phyloP scores from a whole-genome alignment of 2,888 invertebrate genomes.

The Neuroscelio doddi region DNA sequence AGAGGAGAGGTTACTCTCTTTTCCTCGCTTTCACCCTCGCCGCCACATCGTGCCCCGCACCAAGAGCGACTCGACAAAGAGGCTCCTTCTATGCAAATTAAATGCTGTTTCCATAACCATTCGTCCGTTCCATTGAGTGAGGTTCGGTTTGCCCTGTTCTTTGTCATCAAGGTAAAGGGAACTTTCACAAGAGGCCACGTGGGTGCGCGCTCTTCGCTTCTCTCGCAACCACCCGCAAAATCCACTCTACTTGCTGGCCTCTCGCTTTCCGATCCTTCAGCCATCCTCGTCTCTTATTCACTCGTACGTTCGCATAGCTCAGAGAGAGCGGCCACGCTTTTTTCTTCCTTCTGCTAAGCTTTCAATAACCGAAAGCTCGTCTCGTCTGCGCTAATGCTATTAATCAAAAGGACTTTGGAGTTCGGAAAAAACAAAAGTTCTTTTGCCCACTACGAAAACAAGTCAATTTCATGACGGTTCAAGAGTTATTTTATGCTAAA shows the following conservation, averaged over 20 bases:
- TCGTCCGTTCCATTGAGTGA: slow-evolving; percentile 72
- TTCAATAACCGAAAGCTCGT: slow-evolving; percentile 66
- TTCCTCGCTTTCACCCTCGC: slow-evolving; percentile 34
- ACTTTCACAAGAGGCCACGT: slow-evolving; percentile 64
- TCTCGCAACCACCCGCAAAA: slow-evolving; percentile 41
- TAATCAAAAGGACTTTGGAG: slow-evolving; percentile 65
- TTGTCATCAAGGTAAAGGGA: slow-evolving; percentile 71
- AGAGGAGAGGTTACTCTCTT: slow-evolving; percentile 46
- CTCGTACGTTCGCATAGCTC: slow-evolving; percentile 16
- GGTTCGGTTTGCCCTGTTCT: slow-evolving; percentile 66
- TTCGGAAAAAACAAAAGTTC: slow-evolving; percentile 48
- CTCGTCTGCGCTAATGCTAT: slow-evolving; percentile 55
- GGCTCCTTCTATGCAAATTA: slow-evolving; percentile 72
- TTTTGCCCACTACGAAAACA: slow-evolving; percentile 31
- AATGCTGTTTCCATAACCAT: slow-evolving; percentile 73
- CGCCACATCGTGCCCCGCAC: slow-evolving; percentile 24
- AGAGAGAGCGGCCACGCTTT: slow-evolving; percentile 49
- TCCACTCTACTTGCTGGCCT: slow-evolving; percentile 9
- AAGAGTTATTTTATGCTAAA: slow-evolving; percentile 8
- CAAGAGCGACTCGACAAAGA: slow-evolving; percentile 65
- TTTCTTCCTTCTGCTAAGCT: slow-evolving; percentile 46
- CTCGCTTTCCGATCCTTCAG: slow-evolving; percentile 33
- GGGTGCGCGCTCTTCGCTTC: slow-evolving; percentile 48
- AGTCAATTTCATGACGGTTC: slow-evolving; percentile 18
- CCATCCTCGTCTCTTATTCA: slow-evolving; percentile 39